Base-by-base conservation (phyloP, 64 coral and sea anemone genomes). In the Montipora foliosa region DNA sequence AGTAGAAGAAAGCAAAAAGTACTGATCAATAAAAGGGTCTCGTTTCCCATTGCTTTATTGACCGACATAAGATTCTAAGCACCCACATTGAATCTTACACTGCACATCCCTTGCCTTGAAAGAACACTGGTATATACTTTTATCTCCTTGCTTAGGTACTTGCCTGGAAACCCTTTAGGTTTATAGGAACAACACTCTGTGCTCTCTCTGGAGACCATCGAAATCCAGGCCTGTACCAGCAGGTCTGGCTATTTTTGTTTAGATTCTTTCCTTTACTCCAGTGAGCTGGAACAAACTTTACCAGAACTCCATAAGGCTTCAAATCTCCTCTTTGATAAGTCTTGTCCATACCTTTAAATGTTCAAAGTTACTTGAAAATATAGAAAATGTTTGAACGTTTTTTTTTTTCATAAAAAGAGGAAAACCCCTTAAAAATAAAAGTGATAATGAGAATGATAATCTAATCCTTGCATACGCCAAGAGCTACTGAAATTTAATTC, bases 221-320 rank as follows among this genome's bases (percentile, higher is more conserved):
- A 60, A 98, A 98, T 47, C 96, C 96, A 3, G 96, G 96, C 50
- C 96, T 84, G 53, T 98, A 98, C 96, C 96, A 98, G 24, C 96
- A 98, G 50, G 92, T 95, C 49, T 87, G 87, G 4, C 89, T 73
- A 59, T 98, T 98, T 76, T 95, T 92, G 69, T 98, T 77, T 49
- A 98, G 60, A 21, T 98, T 46, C 9, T 76, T 61, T 69, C 81
- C 85, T 74, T 95, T 98, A 0, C 89, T 80, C 92, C 93, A 98
- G 84, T 98, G 96, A 80, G 87, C 96, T 20, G 96, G 96, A 46
- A 98, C 88, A 14, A 98, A 93, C 57, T 98, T 98, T 6, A 98
- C 84, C 47, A 98, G 52, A n/a, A 91, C 96, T 8, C 96, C 96
- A 17, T 98, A 88, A 19, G 91, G 87, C 93, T 88, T 87, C 29